Evolutionary conservation across 2,797 vertebrate species (phyloP), one percentile per base, ranked within the genome.

Genomic region (Sitta carolinensis): DNA sequence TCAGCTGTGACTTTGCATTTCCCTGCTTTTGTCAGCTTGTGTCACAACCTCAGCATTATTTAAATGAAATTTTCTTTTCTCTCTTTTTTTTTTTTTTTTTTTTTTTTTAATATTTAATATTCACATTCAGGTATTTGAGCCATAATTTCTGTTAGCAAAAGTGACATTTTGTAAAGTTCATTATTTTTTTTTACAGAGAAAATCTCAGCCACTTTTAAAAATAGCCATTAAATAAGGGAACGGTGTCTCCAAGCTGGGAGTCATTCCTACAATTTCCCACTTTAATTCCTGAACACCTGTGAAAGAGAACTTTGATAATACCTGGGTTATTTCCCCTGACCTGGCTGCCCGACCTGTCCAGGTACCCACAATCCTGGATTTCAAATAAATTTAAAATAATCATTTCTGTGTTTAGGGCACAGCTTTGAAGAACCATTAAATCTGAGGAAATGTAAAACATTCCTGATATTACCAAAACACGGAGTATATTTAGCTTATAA

Each of bases 131-230:
- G 94, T 97, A 94, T 97, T 95, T 9, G 38, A 97, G 92, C 92
- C 83, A 13, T 98, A 98, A 98, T 98, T 98, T 97, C 98, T 97
- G 88, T 98, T 98, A 97, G 97, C 95, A 97, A 98, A 98, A 98
- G 77, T 98, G 98, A 98, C 97, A 98, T 98, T 98, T 98, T 57
- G 95, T 93, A 97, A 98, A 98, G 97, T 98, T 98, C 98, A 97
- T 98, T 97, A 97, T 97, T 97, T 97, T 97, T 97, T n/a, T 98
- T 96, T 85, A 89, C 73, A 10, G 94, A 84, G 97, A 96, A 95
- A 97, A 97, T 97, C 95, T 96, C 91, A 86, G 85, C 88, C 95
- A 63, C 90, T 94, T 94, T 95, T 87, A 92, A 97, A 97, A 96
- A 92, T 4, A 96, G 96, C 79, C 82, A 90, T 98, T 96, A 97